phyloP scores from a whole-genome alignment of 2,113 vertebrate genomes.

The Grantiella picta region DNA sequence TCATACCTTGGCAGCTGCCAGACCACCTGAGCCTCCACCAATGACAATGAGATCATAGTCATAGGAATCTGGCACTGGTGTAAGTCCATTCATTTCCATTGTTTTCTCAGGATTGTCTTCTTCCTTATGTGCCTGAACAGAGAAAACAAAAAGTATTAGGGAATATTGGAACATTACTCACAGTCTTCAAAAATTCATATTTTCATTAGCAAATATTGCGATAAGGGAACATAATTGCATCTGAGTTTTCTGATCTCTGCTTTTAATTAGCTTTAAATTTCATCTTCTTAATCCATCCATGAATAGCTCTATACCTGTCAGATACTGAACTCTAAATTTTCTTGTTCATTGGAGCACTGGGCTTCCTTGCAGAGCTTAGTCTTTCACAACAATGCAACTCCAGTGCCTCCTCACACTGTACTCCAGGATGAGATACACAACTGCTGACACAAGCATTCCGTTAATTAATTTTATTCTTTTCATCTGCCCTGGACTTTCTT shows the following conservation, averaged over 20 bases:
- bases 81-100: constrained; percentile 34
- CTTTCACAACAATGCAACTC: neutral
- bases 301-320: neutral
- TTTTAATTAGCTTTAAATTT: neutral
- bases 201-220: neutral
- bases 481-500: neutral
- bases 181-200: neutral
- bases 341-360: neutral
- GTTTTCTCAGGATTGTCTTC: constrained; percentile 33
- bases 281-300: neutral
- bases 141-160: neutral
- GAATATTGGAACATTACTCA: neutral
- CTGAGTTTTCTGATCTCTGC: neutral
- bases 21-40: constrained; percentile 80
- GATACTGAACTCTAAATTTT: neutral
- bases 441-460: neutral
- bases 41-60: constrained; percentile 84
- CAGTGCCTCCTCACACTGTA: neutral
- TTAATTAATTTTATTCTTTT: neutral
- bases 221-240: neutral
- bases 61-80: neutral
- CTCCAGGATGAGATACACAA: neutral
- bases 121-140: constrained; percentile 51
- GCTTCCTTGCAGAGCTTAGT: neutral
- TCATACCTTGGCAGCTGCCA: constrained; percentile 82